phyloP scores from a whole-genome alignment of 2,888 invertebrate genomes.

The Erpobdella octoculata region DNA sequence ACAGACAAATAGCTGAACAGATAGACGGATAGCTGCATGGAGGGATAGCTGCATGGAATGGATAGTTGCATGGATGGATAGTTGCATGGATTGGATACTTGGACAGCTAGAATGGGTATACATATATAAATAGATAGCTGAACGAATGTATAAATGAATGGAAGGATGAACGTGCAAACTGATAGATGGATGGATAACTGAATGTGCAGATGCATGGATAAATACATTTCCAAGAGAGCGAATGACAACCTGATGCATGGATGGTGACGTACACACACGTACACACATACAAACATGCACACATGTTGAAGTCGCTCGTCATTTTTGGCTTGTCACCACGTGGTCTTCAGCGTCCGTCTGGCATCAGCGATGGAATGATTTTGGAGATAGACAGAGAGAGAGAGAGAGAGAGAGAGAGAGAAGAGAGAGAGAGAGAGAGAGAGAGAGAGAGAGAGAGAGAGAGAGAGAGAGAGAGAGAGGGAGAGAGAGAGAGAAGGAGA shows the following conservation, averaged over 20 bases:
- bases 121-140: no score
- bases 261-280: background rate
- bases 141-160: no score
- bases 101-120: no score
- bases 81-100: no score
- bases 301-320: no score
- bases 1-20: no score
- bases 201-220: background rate
- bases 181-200: background rate
- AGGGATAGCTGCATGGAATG: background rate
- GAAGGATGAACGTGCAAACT: no score
- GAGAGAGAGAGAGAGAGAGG: slow-evolving; percentile 3
- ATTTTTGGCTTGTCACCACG: background rate
- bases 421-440: slow-evolving; percentile 1
- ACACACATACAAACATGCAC: no score
- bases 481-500: slow-evolving; percentile 3
- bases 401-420: slow-evolving; percentile 1
- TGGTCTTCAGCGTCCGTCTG: background rate
- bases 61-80: background rate
- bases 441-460: slow-evolving; percentile 19
- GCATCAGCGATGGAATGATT: background rate
- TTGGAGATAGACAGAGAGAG: background rate
- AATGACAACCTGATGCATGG: background rate
- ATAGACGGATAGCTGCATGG: background rate
- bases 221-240: background rate